phyloP scores from a whole-genome alignment of 1,140 invertebrate genomes.

The Drosophila cardini region DNA sequence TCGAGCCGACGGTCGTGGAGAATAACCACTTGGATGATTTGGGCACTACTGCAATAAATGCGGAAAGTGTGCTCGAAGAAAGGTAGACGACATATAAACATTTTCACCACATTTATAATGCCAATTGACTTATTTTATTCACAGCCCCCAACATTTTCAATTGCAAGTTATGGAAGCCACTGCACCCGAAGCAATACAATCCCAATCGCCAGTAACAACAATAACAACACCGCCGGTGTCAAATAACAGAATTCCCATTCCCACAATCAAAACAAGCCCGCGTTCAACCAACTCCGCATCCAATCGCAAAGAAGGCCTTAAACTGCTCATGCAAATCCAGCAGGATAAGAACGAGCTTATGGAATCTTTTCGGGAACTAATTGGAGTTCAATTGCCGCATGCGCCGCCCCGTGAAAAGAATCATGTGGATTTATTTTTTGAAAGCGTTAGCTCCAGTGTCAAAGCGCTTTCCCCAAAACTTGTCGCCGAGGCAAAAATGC shows the following conservation, averaged over 20 bases:
- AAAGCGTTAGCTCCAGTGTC: constrained; percentile 81
- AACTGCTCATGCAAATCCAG: constrained; percentile 78
- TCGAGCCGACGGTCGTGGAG: constrained; percentile 5
- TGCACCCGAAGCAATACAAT: background rate
- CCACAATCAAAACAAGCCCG: background rate
- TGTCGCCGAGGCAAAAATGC: constrained; percentile 79
- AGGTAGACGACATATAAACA: constrained; percentile 3
- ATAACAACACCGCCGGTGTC: background rate
- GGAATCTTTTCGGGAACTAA: constrained; percentile 78
- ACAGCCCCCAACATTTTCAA: constrained; percentile 13
- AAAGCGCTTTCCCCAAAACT: constrained; percentile 77
- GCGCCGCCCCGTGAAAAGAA: constrained; percentile 63
- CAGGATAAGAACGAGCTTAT: constrained; percentile 81
- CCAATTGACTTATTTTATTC: background rate
- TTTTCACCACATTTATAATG: background rate
- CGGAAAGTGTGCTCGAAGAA: constrained; percentile 17
- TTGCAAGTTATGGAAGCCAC: constrained; percentile 2
- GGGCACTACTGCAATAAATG: background rate
- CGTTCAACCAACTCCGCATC: background rate
- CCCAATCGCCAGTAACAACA: background rate
- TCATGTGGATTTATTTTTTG: constrained; percentile 79
- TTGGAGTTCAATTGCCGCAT: constrained; percentile 54
- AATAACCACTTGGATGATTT: background rate
- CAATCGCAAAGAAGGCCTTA: constrained; percentile 66
- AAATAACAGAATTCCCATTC: constrained; percentile 7